phyloP scores from a whole-genome alignment of 2,797 vertebrate genomes.

The Lateolabrax maculatus region DNA sequence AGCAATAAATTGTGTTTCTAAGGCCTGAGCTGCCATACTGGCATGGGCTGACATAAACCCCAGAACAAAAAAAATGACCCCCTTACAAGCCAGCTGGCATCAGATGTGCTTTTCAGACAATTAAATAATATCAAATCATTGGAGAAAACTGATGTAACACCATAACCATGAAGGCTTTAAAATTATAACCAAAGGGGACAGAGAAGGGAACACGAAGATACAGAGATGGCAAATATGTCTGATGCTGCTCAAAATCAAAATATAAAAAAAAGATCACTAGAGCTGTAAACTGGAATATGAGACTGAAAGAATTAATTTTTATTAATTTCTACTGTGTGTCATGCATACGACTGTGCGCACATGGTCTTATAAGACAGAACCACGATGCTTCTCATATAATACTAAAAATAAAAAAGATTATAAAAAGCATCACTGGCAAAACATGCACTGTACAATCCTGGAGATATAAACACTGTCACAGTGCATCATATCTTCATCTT shows the following conservation, averaged over 20 bases:
- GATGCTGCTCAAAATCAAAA: background rate
- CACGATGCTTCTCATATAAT: background rate
- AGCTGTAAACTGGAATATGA: background rate
- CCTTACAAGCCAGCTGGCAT: conserved; percentile 26
- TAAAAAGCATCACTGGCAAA: background rate
- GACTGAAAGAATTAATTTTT: too few relatives aligned
- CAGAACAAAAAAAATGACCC: conserved; percentile 7
- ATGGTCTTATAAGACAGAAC: background rate
- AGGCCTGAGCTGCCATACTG: conserved; percentile 4
- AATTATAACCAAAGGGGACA: conserved; percentile 14
- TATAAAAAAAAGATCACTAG: background rate
- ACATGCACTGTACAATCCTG: background rate
- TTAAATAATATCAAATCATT: conserved; percentile 36
- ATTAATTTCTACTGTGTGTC: background rate
- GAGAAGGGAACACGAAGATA: background rate
- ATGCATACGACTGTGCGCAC: background rate
- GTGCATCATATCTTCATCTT: background rate
- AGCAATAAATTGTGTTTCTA: conserved; percentile 23
- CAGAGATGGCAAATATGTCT: background rate
- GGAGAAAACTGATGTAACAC: conserved; percentile 32
- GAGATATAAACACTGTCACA: background rate
- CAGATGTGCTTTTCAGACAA: conserved; percentile 24
- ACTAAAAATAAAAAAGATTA: background rate
- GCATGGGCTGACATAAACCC: conserved; percentile 4
- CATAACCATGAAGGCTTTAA: conserved; percentile 12